Evolutionary conservation across 2,113 vertebrate genomes (phyloP), one percentile per base, ranked within the genome.

Genomic region (Carlito syrichta): DNA sequence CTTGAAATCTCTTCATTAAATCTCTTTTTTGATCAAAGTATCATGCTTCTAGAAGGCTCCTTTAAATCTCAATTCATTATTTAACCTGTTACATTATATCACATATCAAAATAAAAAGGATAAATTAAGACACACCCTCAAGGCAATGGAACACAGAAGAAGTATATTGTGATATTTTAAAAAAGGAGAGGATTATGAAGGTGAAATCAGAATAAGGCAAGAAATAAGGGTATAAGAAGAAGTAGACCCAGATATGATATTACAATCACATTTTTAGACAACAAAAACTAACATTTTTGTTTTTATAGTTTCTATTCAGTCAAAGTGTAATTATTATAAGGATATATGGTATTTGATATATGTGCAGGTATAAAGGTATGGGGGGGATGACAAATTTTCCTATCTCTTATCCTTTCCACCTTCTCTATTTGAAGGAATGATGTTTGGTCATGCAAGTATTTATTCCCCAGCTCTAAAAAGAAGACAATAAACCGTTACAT

Each of bases 1-100:
- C 78, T 86, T 91, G 45, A 71, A 91, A 86, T 93, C 58, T 86
- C 56, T 89, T 89, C 63, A 84, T 97, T 94, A 93, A 90, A 60
- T 94, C 20, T 56, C 10, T 38, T 82, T 86, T 91, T 94, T 91
- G 62, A 56, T 91, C 89, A 93, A 86, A 95, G 50, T 14, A 84
- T 66, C 86, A 30, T 83, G 20, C 32, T 54, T 84, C 30, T 60
- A 43, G 68, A 79, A 89, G 50, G 0, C 48, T 79, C 32, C 8
- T 96, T 92, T 69, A 95, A 92, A 91, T 60, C n/a, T 86, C 71
- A 89, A 88, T 38, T 94, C 50, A 95, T 96, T 77, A 58, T 93
- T 97, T 96, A 95, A 89, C 91, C 30, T 71, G 19, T 86, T 79
- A 60, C 35, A 66, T 62, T 38, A 50, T 91, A 93, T 76, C 92